phyloP scores from a whole-genome alignment of 2,888 invertebrate species.

The Apamea monoglypha region DNA sequence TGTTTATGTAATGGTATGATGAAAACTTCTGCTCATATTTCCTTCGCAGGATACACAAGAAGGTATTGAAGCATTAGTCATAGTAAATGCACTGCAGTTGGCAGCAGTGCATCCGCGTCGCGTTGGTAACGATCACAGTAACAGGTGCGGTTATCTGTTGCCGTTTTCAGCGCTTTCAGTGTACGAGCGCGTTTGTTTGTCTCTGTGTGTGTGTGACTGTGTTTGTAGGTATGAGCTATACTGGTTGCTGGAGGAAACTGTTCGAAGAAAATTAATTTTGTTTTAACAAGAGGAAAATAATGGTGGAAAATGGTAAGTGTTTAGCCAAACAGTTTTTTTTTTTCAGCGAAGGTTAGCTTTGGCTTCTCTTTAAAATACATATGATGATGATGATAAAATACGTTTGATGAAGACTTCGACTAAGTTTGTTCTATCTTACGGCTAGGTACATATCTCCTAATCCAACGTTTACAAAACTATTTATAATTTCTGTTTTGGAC shows the following conservation, averaged over 20 bases:
- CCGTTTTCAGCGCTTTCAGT: slow-evolving; percentile 34
- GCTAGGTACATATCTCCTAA: no score
- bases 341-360: not conserved
- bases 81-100: slow-evolving; percentile 38
- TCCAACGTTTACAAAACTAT: not conserved
- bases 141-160: slow-evolving; percentile 52
- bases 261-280: not conserved
- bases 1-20: not conserved
- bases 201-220: slow-evolving; percentile 10
- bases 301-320: not conserved
- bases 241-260: not conserved
- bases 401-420: no score
- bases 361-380: not conserved
- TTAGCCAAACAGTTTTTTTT: not conserved
- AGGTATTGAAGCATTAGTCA: slow-evolving; percentile 27
- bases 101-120: slow-evolving; percentile 29
- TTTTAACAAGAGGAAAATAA: not conserved
- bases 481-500: not conserved
- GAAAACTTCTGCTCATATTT: not conserved
- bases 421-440: not conserved
- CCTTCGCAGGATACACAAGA: not conserved
- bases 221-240: slow-evolving; percentile 4
- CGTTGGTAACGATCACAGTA: slow-evolving; percentile 26
- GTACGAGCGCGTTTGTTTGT: not conserved
- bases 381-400: no score